These are phyloP conservation scores for Cheilosia grossa DNA, from an alignment of 2,888 invertebrate genomes.

Conservation along the genomic window DNA sequence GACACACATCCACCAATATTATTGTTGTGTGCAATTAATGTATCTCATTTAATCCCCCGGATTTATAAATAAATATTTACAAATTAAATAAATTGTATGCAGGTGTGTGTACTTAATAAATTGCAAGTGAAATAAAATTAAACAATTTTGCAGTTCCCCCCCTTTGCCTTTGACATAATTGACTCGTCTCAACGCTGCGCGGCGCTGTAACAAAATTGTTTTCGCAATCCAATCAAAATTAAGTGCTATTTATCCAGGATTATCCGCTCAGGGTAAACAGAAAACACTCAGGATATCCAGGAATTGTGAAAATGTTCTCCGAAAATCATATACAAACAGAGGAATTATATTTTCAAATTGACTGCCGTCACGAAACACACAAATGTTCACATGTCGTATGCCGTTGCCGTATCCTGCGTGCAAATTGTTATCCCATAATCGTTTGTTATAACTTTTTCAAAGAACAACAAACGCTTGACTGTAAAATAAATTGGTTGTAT, in stretches of 20 bases:
- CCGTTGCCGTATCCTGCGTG: neutral
- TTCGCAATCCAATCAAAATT: conserved; percentile 14
- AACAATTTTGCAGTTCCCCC: neutral
- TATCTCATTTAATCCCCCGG: neutral
- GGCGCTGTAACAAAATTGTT: neutral
- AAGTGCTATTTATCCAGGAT: conserved; percentile 33
- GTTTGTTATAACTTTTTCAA: neutral
- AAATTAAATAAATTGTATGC: neutral
- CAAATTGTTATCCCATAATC: conserved; percentile 19
- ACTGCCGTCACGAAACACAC: conserved; percentile 4
- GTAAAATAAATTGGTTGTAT: neutral
- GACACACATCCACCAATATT: neutral
- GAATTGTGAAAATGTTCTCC: conserved; percentile 14
- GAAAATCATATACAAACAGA: neutral
- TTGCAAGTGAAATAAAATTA: neutral
- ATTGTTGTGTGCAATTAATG: neutral
- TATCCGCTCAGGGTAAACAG: conserved; percentile 13
- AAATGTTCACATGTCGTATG: neutral
- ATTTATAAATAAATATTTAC: neutral
- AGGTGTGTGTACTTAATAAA: neutral
- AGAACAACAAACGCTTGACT: conserved; percentile 16
- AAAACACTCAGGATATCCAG: conserved; percentile 8
- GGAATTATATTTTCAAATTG: neutral
- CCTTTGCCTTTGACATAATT: neutral
- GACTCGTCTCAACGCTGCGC: neutral